Evolutionary conservation across 2,888 invertebrate species (phyloP).

Genomic region (Caprella mutica): DNA sequence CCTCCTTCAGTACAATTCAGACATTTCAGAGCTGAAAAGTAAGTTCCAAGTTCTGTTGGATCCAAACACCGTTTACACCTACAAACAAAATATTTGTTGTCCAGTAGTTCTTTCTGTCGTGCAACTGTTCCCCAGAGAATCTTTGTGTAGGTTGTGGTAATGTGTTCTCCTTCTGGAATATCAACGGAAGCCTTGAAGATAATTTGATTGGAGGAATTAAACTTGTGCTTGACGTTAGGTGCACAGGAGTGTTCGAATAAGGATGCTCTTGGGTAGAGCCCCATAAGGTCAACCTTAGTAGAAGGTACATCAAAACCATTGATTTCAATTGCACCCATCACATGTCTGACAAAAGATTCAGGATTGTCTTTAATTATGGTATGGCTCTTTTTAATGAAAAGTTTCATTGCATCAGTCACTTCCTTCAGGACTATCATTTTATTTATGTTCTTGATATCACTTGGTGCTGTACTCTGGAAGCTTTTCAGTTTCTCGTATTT

Average conservation of each 20-base stretch:
- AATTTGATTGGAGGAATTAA: conserved; percentile 38
- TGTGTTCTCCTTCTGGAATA: conserved; percentile 46
- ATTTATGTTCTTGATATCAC: too few species aligned
- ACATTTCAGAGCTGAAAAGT: conserved; percentile 32
- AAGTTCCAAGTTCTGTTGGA: conserved; percentile 33
- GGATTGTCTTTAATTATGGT: conserved; percentile 36
- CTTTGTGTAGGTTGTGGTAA: conserved; percentile 34
- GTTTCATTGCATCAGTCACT: too few species aligned
- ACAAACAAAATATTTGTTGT: conserved; percentile 34
- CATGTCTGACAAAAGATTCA: conserved; percentile 50
- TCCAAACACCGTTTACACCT: conserved; percentile 31
- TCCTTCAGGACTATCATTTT: too few species aligned
- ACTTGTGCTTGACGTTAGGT: conserved; percentile 32
- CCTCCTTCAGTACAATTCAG: conserved; percentile 44
- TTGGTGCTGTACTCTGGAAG: too few species aligned
- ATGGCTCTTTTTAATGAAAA: too few species aligned
- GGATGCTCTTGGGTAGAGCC: conserved; percentile 29
- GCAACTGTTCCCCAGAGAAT: conserved; percentile 33
- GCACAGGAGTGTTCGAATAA: conserved; percentile 34
- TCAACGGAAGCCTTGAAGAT: conserved; percentile 55
- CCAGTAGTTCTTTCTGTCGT: conserved; percentile 29
- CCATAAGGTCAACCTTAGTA: conserved; percentile 40
- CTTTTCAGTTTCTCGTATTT: too few species aligned
- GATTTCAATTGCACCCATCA: conserved; percentile 72
- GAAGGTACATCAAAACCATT: conserved; percentile 63